These are phyloP conservation scores for Callinectes sapidus DNA, from an alignment of 2,888 invertebrate species.

Conservation along the genomic window DNA sequence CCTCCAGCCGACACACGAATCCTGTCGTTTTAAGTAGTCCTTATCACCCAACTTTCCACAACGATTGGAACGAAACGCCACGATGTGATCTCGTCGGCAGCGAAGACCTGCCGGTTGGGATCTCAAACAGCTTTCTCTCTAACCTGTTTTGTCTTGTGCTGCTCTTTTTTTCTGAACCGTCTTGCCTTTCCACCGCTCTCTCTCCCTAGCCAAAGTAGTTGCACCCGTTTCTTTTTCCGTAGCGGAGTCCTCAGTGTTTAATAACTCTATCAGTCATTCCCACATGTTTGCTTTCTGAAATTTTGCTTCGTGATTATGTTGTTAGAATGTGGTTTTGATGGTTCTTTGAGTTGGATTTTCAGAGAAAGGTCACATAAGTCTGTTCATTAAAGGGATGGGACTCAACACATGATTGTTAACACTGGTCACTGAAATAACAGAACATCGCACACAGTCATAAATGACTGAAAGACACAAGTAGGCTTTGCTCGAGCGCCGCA, in stretches of 20 bases:
- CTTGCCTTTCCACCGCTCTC: conserved; percentile 17
- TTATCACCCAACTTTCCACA: not conserved
- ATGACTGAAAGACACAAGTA: too few species aligned
- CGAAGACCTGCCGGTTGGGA: not conserved
- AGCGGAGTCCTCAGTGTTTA: not conserved
- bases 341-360: not conserved
- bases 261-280: not conserved
- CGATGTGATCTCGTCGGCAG: conserved; percentile 21
- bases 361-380: not conserved
- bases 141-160: conserved; percentile 34
- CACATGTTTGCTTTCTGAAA: not conserved
- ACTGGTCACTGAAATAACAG: not conserved
- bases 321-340: not conserved
- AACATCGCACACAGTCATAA: not conserved
- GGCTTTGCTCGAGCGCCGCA: too few species aligned
- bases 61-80: not conserved
- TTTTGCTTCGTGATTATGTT: not conserved
- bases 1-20: not conserved
- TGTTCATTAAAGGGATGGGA: not conserved
- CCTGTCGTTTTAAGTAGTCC: not conserved
- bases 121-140: conserved; percentile 30
- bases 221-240: not conserved
- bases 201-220: not conserved
- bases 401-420: not conserved
- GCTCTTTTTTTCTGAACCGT: not conserved